These are phyloP conservation scores for Pseudachorutes palmiensis DNA, from an alignment of 1,140 invertebrate species.

Conservation along the genomic window DNA sequence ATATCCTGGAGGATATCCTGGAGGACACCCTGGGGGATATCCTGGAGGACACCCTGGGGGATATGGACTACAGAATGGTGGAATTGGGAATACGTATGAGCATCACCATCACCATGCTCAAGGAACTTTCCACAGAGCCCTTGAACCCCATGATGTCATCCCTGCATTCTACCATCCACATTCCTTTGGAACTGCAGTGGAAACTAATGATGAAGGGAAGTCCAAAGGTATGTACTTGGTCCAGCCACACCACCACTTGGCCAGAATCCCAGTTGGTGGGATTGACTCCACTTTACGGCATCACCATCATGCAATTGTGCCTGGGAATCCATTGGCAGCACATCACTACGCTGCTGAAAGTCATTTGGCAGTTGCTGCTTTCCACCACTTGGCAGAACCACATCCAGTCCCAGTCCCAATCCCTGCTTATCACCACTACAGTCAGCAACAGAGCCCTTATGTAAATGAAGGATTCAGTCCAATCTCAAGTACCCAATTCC, in stretches of 20 bases:
- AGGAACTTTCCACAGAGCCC: not conserved
- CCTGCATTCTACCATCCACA: not conserved
- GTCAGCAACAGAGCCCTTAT: not conserved
- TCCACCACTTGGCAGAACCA: not conserved
- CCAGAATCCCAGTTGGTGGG: not conserved
- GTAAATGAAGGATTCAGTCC: too few species aligned
- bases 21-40: not conserved
- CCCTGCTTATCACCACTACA: not conserved
- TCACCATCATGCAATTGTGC: not conserved
- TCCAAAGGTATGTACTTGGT: not conserved
- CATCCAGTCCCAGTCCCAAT: not conserved
- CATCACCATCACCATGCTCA: not conserved
- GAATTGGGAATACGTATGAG: too few species aligned
- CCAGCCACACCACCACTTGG: not conserved
- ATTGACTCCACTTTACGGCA: not conserved
- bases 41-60: too few species aligned
- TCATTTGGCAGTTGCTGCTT: not conserved
- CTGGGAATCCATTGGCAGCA: not conserved
- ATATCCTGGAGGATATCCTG: not conserved
- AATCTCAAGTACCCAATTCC: not conserved
- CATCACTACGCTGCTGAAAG: constrained; percentile 7
- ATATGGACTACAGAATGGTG: too few species aligned
- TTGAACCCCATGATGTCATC: not conserved
- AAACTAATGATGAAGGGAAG: not conserved
- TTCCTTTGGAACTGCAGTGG: not conserved